Evolutionary conservation across 2,888 invertebrate genomes (phyloP).

Genomic region (Deroplatys truncata): DNA sequence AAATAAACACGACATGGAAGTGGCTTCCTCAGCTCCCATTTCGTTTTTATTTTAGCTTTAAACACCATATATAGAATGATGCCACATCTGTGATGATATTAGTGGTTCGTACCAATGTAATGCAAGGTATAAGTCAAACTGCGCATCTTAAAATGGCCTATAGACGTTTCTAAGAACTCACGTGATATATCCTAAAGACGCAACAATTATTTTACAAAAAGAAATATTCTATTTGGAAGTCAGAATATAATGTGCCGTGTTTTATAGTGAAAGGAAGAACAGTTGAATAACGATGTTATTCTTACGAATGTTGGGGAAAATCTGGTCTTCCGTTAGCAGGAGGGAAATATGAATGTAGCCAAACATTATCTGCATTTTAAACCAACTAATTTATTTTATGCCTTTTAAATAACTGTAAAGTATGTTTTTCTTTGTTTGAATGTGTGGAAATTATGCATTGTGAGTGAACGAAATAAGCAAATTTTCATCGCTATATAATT

Average conservation of each 20-base stretch:
- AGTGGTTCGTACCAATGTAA: background rate
- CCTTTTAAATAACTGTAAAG: background rate
- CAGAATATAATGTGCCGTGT: background rate
- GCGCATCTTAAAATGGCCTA: background rate
- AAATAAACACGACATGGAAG: background rate
- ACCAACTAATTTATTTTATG: background rate
- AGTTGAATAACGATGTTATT: background rate
- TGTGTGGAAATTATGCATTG: background rate
- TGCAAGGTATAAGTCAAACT: background rate
- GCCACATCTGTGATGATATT: background rate
- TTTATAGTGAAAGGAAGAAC: slow-evolving; percentile 1
- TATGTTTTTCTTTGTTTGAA: background rate
- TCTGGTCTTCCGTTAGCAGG: slow-evolving; percentile 9
- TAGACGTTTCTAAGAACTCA: background rate
- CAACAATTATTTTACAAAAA: slow-evolving; percentile 2
- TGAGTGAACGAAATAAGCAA: background rate
- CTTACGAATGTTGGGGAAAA: background rate
- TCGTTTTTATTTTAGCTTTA: background rate
- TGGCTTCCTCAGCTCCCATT: background rate
- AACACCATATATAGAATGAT: background rate
- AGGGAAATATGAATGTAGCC: background rate
- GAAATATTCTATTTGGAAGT: background rate
- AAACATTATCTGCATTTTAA: background rate
- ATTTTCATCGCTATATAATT: background rate
- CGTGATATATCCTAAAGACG: background rate